Conservation (phyloP, 2,113 vertebrate genomes). For the Steatornis caripensis region DNA sequence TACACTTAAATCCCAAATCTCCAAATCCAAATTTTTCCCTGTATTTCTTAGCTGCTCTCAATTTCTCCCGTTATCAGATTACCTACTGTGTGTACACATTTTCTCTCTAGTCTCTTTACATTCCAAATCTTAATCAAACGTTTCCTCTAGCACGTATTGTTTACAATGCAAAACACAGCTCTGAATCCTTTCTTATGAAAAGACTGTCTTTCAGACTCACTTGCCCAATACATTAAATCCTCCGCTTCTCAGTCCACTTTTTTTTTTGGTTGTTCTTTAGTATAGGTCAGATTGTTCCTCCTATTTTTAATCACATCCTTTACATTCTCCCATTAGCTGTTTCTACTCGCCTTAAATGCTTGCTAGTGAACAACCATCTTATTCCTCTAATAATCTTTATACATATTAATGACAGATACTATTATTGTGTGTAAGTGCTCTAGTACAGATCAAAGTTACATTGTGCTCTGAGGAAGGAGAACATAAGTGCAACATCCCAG, state of each 20-base stretch:
- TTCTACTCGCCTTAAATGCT: not conserved
- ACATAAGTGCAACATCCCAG: not conserved
- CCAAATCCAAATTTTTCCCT: not conserved
- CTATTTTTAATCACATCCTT: not conserved
- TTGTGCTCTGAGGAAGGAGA: not conserved
- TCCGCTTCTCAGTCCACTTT: rapidly evolving
- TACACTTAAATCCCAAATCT: not conserved
- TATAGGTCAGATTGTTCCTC: not conserved
- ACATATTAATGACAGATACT: not conserved
- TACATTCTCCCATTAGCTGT: not conserved
- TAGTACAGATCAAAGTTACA: not conserved
- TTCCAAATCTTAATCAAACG: not conserved
- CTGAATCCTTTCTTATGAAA: not conserved
- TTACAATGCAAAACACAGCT: not conserved
- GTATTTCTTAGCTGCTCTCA: not conserved
- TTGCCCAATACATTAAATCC: not conserved
- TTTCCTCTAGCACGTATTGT: not conserved
- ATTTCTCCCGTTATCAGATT: not conserved
- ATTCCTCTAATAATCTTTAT: not conserved
- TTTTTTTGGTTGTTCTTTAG: not conserved
- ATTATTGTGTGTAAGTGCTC: not conserved
- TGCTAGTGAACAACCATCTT: not conserved
- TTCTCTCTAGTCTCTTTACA: not conserved
- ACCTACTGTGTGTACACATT: not conserved
- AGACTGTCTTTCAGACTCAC: not conserved